Evolutionary conservation across 35 echinoderm and acorn worm genomes (phyloP).

Genomic region (Nesometra sesokonis): DNA sequence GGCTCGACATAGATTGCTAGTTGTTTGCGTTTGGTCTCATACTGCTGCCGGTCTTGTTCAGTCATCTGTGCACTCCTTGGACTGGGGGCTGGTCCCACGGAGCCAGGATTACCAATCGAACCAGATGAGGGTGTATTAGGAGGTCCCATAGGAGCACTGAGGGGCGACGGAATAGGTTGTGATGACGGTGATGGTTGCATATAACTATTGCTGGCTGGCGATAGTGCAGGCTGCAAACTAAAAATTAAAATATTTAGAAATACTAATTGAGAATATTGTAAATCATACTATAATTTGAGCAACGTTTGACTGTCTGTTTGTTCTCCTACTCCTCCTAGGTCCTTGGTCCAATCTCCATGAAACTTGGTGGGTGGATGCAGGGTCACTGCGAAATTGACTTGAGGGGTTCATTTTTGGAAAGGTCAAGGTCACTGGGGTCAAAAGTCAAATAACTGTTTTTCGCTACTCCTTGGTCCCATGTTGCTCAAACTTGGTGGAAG

Average conservation of each 20-base stretch:
- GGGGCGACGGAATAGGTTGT: conserved; percentile 26
- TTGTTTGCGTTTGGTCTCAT: not conserved
- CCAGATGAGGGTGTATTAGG: not conserved
- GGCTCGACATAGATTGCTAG: conserved; percentile 13
- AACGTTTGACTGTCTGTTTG: no score
- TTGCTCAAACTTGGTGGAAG: no score
- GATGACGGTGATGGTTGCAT: conserved; percentile 36
- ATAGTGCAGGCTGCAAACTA: conserved; percentile 34
- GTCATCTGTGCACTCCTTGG: conserved; percentile 19
- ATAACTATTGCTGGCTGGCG: conserved; percentile 21
- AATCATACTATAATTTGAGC: no score
- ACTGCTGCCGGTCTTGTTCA: not conserved
- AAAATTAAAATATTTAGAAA: not conserved
- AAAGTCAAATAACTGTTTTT: no score
- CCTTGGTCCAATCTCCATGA: no score
- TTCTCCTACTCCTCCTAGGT: no score
- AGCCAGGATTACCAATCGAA: conserved; percentile 20
- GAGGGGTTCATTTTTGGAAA: no score
- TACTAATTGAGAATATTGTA: no score
- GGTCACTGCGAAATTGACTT: no score
- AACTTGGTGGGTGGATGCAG: no score
- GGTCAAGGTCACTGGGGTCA: no score
- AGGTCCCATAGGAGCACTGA: not conserved
- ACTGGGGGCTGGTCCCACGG: conserved; percentile 27
- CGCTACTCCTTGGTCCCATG: no score